A percentile compares a stretch with the other conserved stretches of the same genome.
Evolutionary conservation across 53 echinoderm and acorn worm genomes (phyloP).

Genomic region (Mesocentrotus franciscanus): DNA sequence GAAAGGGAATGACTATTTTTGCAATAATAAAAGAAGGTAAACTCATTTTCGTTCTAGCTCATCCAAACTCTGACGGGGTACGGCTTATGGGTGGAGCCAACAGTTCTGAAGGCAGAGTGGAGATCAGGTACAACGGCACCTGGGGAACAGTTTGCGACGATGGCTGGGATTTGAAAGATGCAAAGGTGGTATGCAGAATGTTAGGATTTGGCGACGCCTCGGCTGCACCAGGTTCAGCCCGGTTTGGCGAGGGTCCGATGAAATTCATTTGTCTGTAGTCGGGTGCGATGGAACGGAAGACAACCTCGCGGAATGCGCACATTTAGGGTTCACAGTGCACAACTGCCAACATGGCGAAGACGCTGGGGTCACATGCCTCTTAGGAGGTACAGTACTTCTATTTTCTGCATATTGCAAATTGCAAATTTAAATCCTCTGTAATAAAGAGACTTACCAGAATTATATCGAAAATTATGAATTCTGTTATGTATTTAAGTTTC

Average conservation of each 20-base stretch:
- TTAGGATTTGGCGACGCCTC: not conserved
- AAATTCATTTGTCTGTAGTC: too few species aligned
- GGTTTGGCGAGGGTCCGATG: too few species aligned
- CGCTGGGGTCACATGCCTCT: not conserved
- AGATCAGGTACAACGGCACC: not conserved
- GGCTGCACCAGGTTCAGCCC: too few species aligned
- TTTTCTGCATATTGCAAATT: too few species aligned
- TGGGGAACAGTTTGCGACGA: constrained; percentile 1
- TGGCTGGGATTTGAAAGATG: not conserved
- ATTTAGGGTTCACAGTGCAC: not conserved
- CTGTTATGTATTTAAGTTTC: too few species aligned
- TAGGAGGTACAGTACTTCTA: not conserved
- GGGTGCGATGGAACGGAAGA: not conserved
- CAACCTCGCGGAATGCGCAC: not conserved
- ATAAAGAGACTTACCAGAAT: too few species aligned
- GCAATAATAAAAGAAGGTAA: too few species aligned
- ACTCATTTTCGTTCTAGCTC: not conserved
- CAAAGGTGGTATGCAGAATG: not conserved
- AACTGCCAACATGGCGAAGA: not conserved
- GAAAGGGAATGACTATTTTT: too few species aligned
- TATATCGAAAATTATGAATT: too few species aligned
- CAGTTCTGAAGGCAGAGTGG: not conserved
- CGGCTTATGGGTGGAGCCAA: not conserved
- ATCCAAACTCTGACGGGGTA: too few species aligned
- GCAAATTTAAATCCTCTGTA: too few species aligned